Base-by-base conservation (phyloP, 2,888 invertebrate genomes). In the Euspilapteryx auroguttella region DNA sequence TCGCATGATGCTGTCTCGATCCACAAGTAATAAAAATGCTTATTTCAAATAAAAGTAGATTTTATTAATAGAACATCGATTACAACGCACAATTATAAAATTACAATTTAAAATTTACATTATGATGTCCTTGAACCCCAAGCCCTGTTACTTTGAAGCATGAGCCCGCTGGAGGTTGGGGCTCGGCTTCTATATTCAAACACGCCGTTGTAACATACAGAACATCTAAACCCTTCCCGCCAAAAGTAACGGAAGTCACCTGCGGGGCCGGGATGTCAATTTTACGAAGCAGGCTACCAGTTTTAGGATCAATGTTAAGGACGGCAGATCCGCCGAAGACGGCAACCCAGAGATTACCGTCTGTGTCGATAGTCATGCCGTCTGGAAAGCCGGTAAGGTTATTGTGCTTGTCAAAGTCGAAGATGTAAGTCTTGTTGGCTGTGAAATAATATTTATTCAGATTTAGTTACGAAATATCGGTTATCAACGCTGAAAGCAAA, bases 261-360 rank as follows among this genome's bases (percentile, higher is more conserved):
- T 83, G 79, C 25, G 69, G 61, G 22, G 80, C 64, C 10, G 82
- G 80, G 39, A 88, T 46, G 8, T 77, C 52, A 4, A 89, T 62
- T 34, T 76, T 76, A 25, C 75, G 61, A 2, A 87, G 50, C 2
- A 86, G 47, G 30, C 79, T 66, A 3, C 82, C 78, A 6, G 56
- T 62, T 8, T 45, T 54, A 0, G 83, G 81, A 45, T 82, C 66
- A 12, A 83, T 48, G 39, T 81, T 58, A 23, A 79, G 35, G 12
- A 79, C 69, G 45, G 81, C 78, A 6, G 80, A 76, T 1, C 81
- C 86, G 29, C 75, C 66, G 50, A 83, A 89, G 22, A 82, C 79
- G 1, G 87, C 87, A 3, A 89, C 79, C 85, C 89, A 90, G 1
- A 90, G 58, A 45, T 86, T 85, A 2, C 85, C 89, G 32, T 86